Evolutionary conservation across 1,140 invertebrate genomes (phyloP).

Genomic region (Tachypleus tridentatus): DNA sequence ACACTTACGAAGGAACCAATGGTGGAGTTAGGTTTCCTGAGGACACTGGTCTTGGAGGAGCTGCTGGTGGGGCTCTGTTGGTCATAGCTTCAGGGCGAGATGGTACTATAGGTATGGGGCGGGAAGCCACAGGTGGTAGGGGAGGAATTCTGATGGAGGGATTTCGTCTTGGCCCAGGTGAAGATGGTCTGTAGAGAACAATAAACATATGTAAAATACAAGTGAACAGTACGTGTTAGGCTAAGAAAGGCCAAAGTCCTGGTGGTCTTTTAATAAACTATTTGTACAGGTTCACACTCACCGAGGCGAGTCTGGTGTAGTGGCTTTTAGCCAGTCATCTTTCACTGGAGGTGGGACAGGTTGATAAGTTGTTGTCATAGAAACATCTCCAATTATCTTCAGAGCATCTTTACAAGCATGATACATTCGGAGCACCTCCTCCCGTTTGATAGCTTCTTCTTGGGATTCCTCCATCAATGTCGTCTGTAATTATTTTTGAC

Average conservation of each 20-base stretch:
- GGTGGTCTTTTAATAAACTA: background rate
- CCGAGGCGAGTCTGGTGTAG: constrained; percentile 39
- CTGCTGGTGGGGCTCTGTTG: constrained; percentile 36
- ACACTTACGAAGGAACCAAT: constrained; percentile 86
- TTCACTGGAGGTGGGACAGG: constrained; percentile 49
- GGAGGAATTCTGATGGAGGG: constrained; percentile 11
- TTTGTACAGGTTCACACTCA: constrained; percentile 26
- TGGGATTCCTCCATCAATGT: constrained; percentile 99
- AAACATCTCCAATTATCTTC: constrained; percentile 93
- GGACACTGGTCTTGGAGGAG: constrained; percentile 31
- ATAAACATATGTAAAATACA: constrained; percentile 9
- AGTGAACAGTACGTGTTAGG: constrained; percentile 11
- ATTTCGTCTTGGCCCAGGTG: constrained; percentile 2
- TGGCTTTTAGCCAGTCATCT: constrained; percentile 35
- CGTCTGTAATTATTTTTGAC: constrained; percentile 42
- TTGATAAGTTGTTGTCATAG: constrained; percentile 87
- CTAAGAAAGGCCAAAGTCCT: constrained; percentile 8
- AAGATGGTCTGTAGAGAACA: constrained; percentile 4
- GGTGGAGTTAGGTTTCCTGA: constrained; percentile 54
- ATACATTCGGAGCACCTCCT: constrained; percentile 98
- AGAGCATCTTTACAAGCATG: constrained; percentile 98
- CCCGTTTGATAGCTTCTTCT: constrained; percentile 89
- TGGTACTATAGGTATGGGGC: constrained; percentile 22
- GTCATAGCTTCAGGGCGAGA: constrained; percentile 31
- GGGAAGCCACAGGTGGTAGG: constrained; percentile 1